Base-by-base conservation (phyloP, 2,888 invertebrate genomes). In the Epirrhoe alternata region DNA sequence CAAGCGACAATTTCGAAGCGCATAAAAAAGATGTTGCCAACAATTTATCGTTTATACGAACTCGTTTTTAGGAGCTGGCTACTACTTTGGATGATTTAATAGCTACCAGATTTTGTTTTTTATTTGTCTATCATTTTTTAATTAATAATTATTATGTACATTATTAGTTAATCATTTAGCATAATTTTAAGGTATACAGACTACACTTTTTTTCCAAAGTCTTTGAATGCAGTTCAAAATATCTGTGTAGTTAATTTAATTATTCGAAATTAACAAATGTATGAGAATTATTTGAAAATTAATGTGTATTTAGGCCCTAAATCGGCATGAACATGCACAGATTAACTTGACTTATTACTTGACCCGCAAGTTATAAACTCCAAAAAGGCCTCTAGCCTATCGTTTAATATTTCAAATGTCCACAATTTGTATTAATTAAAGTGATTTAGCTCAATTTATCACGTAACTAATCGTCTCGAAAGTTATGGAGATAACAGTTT, bases 401-500 rank as follows among this genome's bases (percentile, higher is more conserved):
- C 42, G 30, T 7, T 45, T 49, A 47, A 5, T 56, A 33, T 17
- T 16, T 56, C 49, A 38, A 51, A 55, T 42, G 16, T 47, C 56
- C 51, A 63, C 52, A 62, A 66, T 58, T 66, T 54, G n/a, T 42
- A 59, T 47, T 38, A 60, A 64, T 62, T 69, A 61, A 65, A 67
- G 38, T 66, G 62, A 62, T 65, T 52, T 52, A 59, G 51, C 51
- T 56, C 24, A 57, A 67, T 35, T 63, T 62, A 59, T 56, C 60
- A 66, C 58, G 52, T 53, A 67, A 64, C 64, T 70, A 70, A 67
- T 69, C 61, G 69, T 64, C 69, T 73, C 50, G 45, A 68, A 69
- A 69, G 65, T 68, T 68, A 64, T 64, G 45, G 61, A 59, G 66
- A 62, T 69, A 69, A 63, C 61, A 64, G 64, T 68, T 67, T 64